These are phyloP conservation scores for Amia ocellicauda DNA, from an alignment of 2,113 vertebrate species.

Conservation along the genomic window DNA sequence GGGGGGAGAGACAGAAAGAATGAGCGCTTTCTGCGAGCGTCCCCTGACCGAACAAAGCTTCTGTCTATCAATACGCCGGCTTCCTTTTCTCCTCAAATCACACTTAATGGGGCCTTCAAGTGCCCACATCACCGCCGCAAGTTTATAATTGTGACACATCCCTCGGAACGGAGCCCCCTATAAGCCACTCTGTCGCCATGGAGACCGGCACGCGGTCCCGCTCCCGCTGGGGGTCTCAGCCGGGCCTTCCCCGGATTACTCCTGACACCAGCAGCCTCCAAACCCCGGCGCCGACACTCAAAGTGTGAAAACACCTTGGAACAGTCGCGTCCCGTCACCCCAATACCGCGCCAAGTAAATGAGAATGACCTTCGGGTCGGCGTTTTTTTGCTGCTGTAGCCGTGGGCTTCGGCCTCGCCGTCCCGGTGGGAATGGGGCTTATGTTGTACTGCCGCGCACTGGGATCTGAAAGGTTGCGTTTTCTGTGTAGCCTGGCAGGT, in stretches of 20 bases:
- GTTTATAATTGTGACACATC: constrained; percentile 16
- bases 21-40: constrained; percentile 1
- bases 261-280: neutral
- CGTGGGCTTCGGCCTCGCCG: neutral
- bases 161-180: neutral
- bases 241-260: constrained; percentile 15
- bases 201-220: constrained; percentile 10
- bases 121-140: constrained; percentile 4
- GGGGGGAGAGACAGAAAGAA: neutral
- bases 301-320: constrained; percentile 5
- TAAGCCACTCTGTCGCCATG: constrained; percentile 22
- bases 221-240: constrained; percentile 4
- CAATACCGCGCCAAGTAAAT: constrained; percentile 1
- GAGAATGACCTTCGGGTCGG: neutral
- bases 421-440: neutral
- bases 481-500: neutral
- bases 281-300: neutral
- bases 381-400: neutral
- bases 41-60: constrained; percentile 15
- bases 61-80: constrained; percentile 18
- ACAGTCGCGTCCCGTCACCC: neutral
- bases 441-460: neutral
- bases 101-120: constrained; percentile 25
- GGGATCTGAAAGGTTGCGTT: neutral
- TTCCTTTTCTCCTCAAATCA: constrained; percentile 19